phyloP scores from a whole-genome alignment of 2,888 invertebrate genomes.

The Blera fallax region DNA sequence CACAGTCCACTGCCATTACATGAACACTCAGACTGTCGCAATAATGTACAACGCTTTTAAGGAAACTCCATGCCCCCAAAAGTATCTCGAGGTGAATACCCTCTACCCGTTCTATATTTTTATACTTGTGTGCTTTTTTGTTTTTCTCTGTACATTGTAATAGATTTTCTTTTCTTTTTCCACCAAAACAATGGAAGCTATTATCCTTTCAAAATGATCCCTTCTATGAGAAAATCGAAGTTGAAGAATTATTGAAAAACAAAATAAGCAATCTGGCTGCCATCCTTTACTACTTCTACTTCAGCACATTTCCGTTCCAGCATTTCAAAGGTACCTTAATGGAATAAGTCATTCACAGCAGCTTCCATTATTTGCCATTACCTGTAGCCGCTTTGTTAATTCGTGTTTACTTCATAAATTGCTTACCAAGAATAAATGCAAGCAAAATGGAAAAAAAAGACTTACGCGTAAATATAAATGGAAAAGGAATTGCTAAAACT shows the following conservation, averaged over 20 bases:
- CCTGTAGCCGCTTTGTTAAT: slow-evolving; percentile 25
- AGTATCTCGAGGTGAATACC: neutral
- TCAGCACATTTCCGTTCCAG: neutral
- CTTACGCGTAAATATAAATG: slow-evolving; percentile 16
- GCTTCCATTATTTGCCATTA: slow-evolving; percentile 46
- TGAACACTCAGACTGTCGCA: slow-evolving; percentile 2
- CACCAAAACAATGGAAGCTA: slow-evolving; percentile 11
- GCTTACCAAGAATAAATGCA: slow-evolving; percentile 10
- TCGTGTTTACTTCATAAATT: slow-evolving; percentile 33
- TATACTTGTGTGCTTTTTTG: neutral
- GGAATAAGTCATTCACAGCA: slow-evolving; percentile 43
- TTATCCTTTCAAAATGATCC: slow-evolving; percentile 11
- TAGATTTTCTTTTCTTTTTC: slow-evolving; percentile 7
- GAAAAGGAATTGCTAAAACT: neutral
- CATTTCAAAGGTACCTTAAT: slow-evolving; percentile 19
- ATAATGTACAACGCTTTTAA: slow-evolving; percentile 8
- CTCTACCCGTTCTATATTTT: neutral
- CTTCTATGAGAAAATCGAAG: slow-evolving; percentile 19
- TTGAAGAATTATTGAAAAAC: slow-evolving; percentile 13
- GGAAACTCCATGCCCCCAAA: neutral
- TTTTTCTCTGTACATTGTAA: slow-evolving; percentile 25
- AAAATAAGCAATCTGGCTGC: slow-evolving; percentile 1
- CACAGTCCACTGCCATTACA: slow-evolving; percentile 7
- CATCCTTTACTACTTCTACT: slow-evolving; percentile 2
- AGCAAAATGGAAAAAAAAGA: slow-evolving; percentile 9